phyloP scores from a whole-genome alignment of 2,797 vertebrate species.

The Scarus forsteni region DNA sequence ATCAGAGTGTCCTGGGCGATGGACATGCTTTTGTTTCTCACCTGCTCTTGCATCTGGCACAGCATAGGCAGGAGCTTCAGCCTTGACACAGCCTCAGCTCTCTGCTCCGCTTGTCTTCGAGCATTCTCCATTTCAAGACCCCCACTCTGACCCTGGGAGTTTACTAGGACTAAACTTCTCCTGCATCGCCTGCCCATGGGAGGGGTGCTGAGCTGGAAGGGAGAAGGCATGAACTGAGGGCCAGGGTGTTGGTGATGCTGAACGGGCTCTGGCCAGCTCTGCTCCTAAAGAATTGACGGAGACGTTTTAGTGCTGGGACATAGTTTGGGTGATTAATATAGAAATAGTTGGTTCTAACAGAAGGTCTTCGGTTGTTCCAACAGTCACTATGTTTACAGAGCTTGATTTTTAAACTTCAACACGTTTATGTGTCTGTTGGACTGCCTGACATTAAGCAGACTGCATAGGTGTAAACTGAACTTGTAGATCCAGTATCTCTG shows the following conservation, averaged over 20 bases:
- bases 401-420: neutral
- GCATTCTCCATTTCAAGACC: slow-evolving; percentile 56
- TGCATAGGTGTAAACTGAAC: slow-evolving; percentile 73
- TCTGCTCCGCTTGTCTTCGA: slow-evolving; percentile 69
- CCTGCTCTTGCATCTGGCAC: slow-evolving; percentile 72
- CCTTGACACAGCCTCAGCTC: slow-evolving; percentile 79
- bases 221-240: slow-evolving; percentile 63
- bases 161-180: slow-evolving; percentile 69
- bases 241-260: slow-evolving; percentile 53
- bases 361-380: no score
- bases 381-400: neutral
- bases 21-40: slow-evolving; percentile 52
- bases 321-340: neutral
- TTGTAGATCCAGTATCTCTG: slow-evolving; percentile 73
- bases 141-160: slow-evolving; percentile 48
- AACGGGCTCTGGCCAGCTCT: slow-evolving; percentile 64
- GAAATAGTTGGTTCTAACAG: no score
- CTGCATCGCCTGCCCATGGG: slow-evolving; percentile 77
- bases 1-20: slow-evolving; percentile 61
- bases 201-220: slow-evolving; percentile 82
- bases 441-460: slow-evolving; percentile 44
- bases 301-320: neutral
- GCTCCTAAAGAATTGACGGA: slow-evolving; percentile 46
- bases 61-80: slow-evolving; percentile 81
- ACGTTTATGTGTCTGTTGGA: neutral